phyloP scores from a whole-genome alignment of 2,113 vertebrate genomes.

The Mugil cephalus region DNA sequence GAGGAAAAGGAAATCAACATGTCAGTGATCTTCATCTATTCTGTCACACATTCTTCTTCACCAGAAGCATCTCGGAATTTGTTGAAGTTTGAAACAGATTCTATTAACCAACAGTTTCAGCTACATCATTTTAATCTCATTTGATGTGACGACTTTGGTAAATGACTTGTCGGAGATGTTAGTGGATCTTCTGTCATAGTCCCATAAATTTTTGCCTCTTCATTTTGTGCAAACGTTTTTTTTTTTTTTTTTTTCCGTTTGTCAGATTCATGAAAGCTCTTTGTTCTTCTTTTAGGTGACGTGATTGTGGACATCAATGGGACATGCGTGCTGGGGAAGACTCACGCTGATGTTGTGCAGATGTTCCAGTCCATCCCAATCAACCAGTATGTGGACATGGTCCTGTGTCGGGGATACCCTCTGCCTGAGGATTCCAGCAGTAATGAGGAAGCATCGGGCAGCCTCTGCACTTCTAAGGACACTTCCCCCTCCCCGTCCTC shows the following conservation, averaged over 20 bases:
- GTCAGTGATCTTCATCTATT: slow-evolving; percentile 28
- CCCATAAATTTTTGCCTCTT: no score
- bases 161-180: no score
- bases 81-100: not conserved
- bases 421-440: slow-evolving; percentile 90
- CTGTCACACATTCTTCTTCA: not conserved
- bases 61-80: slow-evolving; percentile 4
- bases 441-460: slow-evolving; percentile 82
- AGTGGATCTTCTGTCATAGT: not conserved
- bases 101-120: not conserved
- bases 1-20: slow-evolving; percentile 15
- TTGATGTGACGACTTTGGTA: no score
- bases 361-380: slow-evolving; percentile 97
- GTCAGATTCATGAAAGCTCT: not conserved
- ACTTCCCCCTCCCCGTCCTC: slow-evolving; percentile 77
- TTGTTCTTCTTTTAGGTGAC: slow-evolving; percentile 85
- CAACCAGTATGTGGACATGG: slow-evolving; percentile 95
- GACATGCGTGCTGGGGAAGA: slow-evolving; percentile 94
- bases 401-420: slow-evolving; percentile 96
- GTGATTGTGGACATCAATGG: slow-evolving; percentile 98
- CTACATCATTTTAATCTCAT: not conserved
- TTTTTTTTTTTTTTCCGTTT: no score
- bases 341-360: slow-evolving; percentile 97
- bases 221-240: no score
- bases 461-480: slow-evolving; percentile 82